Conservation (phyloP, 1,140 invertebrate species). For the Drosophila arizonae region DNA sequence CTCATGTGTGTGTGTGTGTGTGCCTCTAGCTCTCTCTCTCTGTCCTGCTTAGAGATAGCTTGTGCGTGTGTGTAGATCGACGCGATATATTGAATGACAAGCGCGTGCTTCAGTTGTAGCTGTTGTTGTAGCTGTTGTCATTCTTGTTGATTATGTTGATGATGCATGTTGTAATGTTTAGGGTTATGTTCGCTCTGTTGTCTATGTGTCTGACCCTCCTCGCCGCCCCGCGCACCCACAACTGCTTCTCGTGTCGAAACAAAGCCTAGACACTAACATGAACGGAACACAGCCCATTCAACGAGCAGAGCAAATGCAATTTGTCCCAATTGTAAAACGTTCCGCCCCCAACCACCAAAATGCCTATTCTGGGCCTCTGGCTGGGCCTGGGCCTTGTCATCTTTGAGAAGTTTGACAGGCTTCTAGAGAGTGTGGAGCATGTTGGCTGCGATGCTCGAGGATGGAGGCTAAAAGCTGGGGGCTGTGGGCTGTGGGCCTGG, state of each 20-base stretch:
- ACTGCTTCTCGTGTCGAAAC: constrained; percentile 17
- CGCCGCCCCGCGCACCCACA: background rate
- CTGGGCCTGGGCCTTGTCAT: constrained; percentile 29
- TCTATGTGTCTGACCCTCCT: background rate
- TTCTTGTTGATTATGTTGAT: constrained; percentile 77
- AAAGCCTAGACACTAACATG: constrained; percentile 43
- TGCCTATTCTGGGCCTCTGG: background rate
- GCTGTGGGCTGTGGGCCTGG: background rate
- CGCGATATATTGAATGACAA: constrained; percentile 66
- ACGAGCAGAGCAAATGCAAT: constrained; percentile 68
- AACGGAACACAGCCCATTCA: constrained; percentile 36
- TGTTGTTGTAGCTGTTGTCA: constrained; percentile 38
- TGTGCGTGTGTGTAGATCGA: constrained; percentile 22
- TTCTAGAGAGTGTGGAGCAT: background rate
- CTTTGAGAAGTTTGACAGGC: constrained; percentile 72
- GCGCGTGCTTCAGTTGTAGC: constrained; percentile 28
- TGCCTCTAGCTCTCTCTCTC: background rate
- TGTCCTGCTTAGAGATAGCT: background rate
- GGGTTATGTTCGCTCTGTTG: constrained; percentile 56
- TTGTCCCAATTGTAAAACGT: constrained; percentile 74
- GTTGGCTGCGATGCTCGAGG: background rate
- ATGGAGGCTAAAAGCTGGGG: background rate
- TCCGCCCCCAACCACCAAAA: constrained; percentile 6
- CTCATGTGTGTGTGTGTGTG: constrained; percentile 29
- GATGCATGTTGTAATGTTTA: constrained; percentile 79